These are phyloP conservation scores for Otus sunia DNA, from an alignment of 2,113 vertebrate genomes.

Conservation along the genomic window DNA sequence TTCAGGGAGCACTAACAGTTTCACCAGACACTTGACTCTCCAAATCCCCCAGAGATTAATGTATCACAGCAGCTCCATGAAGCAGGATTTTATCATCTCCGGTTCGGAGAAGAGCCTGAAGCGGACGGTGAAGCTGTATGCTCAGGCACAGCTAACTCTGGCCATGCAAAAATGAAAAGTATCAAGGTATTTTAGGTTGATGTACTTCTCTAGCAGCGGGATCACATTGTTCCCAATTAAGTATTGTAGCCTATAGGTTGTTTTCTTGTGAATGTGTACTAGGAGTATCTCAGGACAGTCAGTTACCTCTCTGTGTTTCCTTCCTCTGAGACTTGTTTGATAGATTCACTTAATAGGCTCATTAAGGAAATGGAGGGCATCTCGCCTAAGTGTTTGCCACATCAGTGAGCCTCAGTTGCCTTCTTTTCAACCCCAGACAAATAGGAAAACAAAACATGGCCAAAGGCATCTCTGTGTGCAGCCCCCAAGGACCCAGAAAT, in stretches of 20 bases:
- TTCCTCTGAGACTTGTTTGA: not conserved
- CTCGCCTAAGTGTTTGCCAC: not conserved
- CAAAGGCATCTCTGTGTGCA: not conserved
- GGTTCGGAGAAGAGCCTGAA: accelerated
- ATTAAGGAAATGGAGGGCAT: constrained; percentile 9
- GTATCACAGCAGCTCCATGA: not conserved
- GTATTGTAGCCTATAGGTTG: not conserved
- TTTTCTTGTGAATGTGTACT: not conserved
- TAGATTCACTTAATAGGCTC: not conserved
- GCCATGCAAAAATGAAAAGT: not conserved
- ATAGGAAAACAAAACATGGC: not conserved
- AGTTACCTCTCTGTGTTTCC: not conserved
- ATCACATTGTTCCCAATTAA: not conserved
- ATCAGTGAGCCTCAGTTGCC: not conserved
- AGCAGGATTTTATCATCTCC: not conserved
- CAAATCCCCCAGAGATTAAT: not conserved
- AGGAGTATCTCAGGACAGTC: not conserved
- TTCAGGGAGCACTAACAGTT: not conserved
- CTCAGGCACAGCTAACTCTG: not conserved
- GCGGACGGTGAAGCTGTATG: not conserved
- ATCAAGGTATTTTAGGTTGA: not conserved
- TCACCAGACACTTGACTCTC: not conserved
- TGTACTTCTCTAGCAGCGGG: not conserved
- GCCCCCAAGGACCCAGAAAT: not conserved
- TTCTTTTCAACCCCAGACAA: not conserved